These are phyloP conservation scores for Platynereis dumerilii DNA, from an alignment of 2,888 invertebrate species.

Conservation along the genomic window DNA sequence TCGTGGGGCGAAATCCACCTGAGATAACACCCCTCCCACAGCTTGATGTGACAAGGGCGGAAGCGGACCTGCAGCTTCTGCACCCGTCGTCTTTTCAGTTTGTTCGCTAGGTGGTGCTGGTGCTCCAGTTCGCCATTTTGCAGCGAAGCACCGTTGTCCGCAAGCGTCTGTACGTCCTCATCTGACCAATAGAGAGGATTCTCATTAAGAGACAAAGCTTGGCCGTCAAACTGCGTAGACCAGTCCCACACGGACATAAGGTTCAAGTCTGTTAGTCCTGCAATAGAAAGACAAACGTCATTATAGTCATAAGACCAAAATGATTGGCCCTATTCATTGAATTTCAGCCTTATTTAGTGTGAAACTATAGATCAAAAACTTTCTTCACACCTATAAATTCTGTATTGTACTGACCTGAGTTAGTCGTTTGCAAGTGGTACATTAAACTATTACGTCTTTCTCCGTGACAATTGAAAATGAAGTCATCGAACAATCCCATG, in stretches of 20 bases:
- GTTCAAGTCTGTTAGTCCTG: neutral
- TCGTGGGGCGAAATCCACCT: constrained; percentile 87
- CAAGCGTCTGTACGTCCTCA: constrained; percentile 13
- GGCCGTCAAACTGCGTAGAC: constrained; percentile 83
- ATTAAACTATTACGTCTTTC: constrained; percentile 67
- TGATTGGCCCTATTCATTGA: too few relatives aligned
- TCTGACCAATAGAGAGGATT: constrained; percentile 75
- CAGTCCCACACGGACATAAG: constrained; percentile 79
- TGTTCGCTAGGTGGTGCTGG: constrained; percentile 31
- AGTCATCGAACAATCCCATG: constrained; percentile 89
- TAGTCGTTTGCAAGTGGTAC: too few relatives aligned
- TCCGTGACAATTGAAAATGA: constrained; percentile 86
- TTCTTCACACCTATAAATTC: too few relatives aligned
- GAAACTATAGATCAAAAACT: too few relatives aligned
- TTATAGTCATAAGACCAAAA: too few relatives aligned
- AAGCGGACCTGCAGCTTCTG: constrained; percentile 31
- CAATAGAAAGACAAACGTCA: neutral
- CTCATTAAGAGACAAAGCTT: constrained; percentile 81
- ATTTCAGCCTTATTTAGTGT: too few relatives aligned
- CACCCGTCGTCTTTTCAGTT: constrained; percentile 26
- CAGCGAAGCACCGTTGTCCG: constrained; percentile 38
- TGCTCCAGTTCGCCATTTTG: constrained; percentile 5
- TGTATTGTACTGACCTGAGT: too few relatives aligned
- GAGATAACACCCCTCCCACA: constrained; percentile 90
- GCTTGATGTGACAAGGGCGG: constrained; percentile 62